phyloP scores from a whole-genome alignment of 2,888 invertebrate species.

The Merodon equestris region DNA sequence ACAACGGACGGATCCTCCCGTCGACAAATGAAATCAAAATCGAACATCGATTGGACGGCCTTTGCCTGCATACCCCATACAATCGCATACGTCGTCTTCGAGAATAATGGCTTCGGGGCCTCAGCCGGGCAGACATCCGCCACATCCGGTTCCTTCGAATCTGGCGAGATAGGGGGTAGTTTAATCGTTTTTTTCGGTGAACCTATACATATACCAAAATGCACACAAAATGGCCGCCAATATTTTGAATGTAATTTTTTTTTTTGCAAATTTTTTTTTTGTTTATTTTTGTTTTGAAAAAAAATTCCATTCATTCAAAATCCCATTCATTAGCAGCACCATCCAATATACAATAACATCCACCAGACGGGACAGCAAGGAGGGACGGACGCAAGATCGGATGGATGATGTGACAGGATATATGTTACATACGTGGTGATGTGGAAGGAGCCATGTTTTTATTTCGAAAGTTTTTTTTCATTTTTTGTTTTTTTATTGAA shows the following conservation, averaged over 20 bases:
- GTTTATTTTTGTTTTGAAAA: conserved; percentile 13
- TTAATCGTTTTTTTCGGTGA: conserved; percentile 78
- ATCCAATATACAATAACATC: conserved; percentile 16
- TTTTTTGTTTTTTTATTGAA: neutral
- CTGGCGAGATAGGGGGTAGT: conserved; percentile 79
- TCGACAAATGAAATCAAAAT: conserved; percentile 81
- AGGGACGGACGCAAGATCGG: neutral
- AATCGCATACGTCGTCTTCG: conserved; percentile 92
- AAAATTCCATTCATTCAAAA: conserved; percentile 16
- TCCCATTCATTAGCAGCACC: conserved; percentile 38
- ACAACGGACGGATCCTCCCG: conserved; percentile 94
- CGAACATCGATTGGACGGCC: conserved; percentile 87
- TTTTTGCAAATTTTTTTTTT: conserved; percentile 30
- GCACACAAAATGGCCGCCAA: conserved; percentile 64
- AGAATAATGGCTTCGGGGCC: conserved; percentile 84
- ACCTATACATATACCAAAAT: conserved; percentile 72
- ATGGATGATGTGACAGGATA: conserved; percentile 2
- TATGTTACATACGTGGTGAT: conserved; percentile 4
- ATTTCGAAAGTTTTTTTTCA: no score
- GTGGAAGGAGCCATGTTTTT: no score
- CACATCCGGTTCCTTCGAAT: conserved; percentile 72
- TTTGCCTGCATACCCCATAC: conserved; percentile 99
- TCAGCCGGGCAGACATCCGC: conserved; percentile 72
- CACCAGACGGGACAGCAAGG: conserved; percentile 21
- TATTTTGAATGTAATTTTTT: conserved; percentile 16